A percentile compares a stretch with the other conserved stretches of the same genome.
Evolutionary conservation across 2,888 invertebrate species (phyloP).

Genomic region (Calameuta pallipes): DNA sequence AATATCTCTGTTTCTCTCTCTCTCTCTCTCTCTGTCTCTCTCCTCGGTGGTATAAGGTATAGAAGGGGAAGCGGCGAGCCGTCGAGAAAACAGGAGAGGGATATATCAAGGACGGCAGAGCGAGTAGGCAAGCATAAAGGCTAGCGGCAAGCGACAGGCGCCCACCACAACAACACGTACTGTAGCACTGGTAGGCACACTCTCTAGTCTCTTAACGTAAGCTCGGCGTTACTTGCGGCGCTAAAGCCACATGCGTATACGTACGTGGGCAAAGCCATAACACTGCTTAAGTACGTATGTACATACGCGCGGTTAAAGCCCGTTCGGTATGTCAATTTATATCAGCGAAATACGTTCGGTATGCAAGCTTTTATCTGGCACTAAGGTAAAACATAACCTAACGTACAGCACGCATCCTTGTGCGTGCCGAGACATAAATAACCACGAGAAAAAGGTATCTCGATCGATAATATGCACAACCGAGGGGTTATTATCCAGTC

Average conservation of each 20-base stretch:
- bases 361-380: background rate
- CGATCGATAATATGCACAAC: background rate
- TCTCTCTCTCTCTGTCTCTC: slow-evolving; percentile 1
- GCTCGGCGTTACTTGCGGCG: background rate
- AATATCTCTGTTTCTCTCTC: slow-evolving; percentile 19
- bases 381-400: background rate
- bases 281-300: background rate
- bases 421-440: background rate
- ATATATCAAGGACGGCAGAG: slow-evolving; percentile 42
- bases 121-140: slow-evolving; percentile 33
- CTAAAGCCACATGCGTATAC: background rate
- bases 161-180: slow-evolving; percentile 23
- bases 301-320: background rate
- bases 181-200: background rate
- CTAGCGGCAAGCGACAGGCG: slow-evolving; percentile 38
- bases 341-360: background rate
- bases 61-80: slow-evolving; percentile 15
- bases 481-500: background rate
- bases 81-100: slow-evolving; percentile 21
- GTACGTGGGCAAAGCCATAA: background rate
- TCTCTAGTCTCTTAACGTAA: background rate
- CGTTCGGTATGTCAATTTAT: background rate
- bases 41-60: slow-evolving; percentile 3
- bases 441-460: background rate
- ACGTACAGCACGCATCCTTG: background rate